Evolutionary conservation across 2,888 invertebrate species (phyloP).

Genomic region (Scaptomyza flava): DNA sequence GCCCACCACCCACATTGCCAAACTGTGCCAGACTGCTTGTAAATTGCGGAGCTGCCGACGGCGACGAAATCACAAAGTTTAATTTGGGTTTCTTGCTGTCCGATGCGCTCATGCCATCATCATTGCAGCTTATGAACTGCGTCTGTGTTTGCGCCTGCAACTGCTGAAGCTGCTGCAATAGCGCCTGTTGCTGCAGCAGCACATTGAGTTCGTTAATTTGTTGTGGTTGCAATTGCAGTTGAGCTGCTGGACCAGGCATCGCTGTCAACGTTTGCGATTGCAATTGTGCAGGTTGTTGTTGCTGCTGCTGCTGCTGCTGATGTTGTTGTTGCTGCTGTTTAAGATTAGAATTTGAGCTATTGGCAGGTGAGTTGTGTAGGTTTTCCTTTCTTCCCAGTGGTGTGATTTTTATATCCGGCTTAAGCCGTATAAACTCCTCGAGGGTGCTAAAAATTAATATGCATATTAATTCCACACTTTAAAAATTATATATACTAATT

Average conservation of each 20-base stretch:
- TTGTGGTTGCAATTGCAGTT: constrained; percentile 70
- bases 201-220: constrained; percentile 71
- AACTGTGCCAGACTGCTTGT: constrained; percentile 41
- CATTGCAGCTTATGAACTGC: constrained; percentile 42
- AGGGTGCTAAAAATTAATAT: constrained; percentile 66
- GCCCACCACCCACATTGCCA: constrained; percentile 39
- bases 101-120: constrained; percentile 52
- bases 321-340: constrained; percentile 45
- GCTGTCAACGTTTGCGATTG: constrained; percentile 50
- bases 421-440: constrained; percentile 83
- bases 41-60: constrained; percentile 53
- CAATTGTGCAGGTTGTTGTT: constrained; percentile 48
- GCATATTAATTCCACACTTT: not conserved
- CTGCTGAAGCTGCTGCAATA: constrained; percentile 67
- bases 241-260: constrained; percentile 47
- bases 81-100: constrained; percentile 83
- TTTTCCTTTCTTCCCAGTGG: constrained; percentile 70
- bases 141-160: constrained; percentile 51
- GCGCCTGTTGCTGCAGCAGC: constrained; percentile 63
- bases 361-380: constrained; percentile 1
- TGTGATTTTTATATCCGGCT: constrained; percentile 83
- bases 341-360: not conserved
- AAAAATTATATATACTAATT: not conserved
- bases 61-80: constrained; percentile 83
- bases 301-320: constrained; percentile 30